Base-by-base conservation (phyloP, 64 coral and sea anemone genomes). In the Exaiptasia diaphana region DNA sequence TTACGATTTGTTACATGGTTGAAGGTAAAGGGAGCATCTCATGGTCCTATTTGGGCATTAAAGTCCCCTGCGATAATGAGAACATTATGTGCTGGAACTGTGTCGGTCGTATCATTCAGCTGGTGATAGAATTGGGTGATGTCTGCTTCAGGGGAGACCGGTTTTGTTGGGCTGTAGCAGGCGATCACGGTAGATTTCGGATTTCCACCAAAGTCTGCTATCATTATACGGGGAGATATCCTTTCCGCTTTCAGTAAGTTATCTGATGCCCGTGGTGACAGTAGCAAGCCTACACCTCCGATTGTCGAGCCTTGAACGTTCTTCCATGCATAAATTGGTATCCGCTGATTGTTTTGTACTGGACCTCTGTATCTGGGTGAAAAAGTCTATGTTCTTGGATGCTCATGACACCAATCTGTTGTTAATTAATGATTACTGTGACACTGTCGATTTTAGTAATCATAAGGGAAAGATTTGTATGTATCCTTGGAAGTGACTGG, bases 351-450 rank as follows among this genome's bases (percentile, higher is more conserved):
- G 21, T 60, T 60, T 60, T 60, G 56, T 42, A n/a, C 39, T 32
- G 15, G 68, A 71, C 43, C 43, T 71, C 68, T 41, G 68, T 71
- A 9, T 42, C 22, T 79, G 57, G 18, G 77, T 65, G 57, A 27
- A 44, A 80, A 0, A 80, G 17, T 64, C 77, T 64, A 36, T 80
- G 77, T 64, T 80, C 57, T 41, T 80, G 57, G 32, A 80, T 64
- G 18, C 77, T 64, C 56, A 65, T 1, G 10, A 64, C 38, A 28
- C 48, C 57, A 43, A 80, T 29, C 3, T 30, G 36, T 0, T 80
- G 5, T 44, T 64, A 67, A 15, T 65, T n/a, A 39, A 80, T 32
- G 25, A 65, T 10, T 64, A 64, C 39, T 33, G 41, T 38, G 6
- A 28, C 26, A 14, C 58, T 63, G 38, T 58, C 20, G 39, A 12